Conservation (phyloP, 2,888 invertebrate species). For the Chrysina gloriosa region DNA sequence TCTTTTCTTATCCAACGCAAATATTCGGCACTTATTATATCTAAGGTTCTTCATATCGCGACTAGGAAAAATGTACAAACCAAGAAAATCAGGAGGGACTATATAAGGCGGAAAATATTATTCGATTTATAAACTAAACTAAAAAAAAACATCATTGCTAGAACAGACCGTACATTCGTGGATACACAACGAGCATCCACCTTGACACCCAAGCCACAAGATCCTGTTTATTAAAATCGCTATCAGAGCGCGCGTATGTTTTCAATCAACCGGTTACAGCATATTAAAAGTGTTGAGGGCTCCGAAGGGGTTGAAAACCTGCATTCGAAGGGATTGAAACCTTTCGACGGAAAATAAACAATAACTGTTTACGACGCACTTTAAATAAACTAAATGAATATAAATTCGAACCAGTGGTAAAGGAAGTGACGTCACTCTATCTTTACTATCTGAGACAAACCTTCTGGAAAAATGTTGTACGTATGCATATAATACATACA, state of each 20-base stretch:
- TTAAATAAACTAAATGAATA: constrained; percentile 42
- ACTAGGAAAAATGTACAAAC: too few species aligned
- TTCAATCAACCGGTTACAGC: constrained; percentile 4
- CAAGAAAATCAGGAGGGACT: too few species aligned
- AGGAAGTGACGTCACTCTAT: constrained; percentile 40
- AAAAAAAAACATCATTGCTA: too few species aligned
- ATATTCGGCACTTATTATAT: too few species aligned
- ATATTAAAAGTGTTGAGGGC: neutral
- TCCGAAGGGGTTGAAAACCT: constrained; percentile 27
- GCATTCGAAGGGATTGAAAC: constrained; percentile 1
- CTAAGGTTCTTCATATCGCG: too few species aligned
- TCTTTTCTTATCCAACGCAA: too few species aligned
- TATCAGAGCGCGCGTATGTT: constrained; percentile 8
- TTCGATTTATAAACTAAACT: too few species aligned
- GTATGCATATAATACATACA: neutral
- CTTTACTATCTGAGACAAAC: constrained; percentile 17
- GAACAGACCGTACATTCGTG: too few species aligned
- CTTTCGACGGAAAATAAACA: constrained; percentile 39
- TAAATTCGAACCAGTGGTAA: constrained; percentile 32
- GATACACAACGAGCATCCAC: too few species aligned
- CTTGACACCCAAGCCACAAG: too few species aligned
- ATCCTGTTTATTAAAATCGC: too few species aligned
- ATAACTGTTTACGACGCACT: constrained; percentile 38
- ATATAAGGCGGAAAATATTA: too few species aligned
- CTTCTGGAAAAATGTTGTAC: constrained; percentile 8